Conservation (phyloP, 2,888 invertebrate genomes). For the Phasia obesa region DNA sequence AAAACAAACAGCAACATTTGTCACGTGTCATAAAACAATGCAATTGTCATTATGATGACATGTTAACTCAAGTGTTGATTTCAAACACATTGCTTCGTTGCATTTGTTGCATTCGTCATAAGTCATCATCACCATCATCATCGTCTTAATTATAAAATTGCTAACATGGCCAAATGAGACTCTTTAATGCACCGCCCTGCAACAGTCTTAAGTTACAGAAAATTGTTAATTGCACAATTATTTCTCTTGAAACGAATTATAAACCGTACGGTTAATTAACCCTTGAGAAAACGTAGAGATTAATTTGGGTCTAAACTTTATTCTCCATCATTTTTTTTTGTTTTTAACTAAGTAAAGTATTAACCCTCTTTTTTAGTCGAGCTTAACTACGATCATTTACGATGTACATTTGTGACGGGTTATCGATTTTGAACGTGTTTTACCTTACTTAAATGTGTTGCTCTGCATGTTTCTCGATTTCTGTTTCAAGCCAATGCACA, state of each 20-base stretch:
- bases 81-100: constrained; percentile 62
- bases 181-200: constrained; percentile 21
- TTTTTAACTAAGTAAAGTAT: no score
- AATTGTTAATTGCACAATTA: constrained; percentile 31
- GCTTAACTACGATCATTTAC: no score
- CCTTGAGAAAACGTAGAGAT: background rate
- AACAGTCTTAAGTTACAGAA: constrained; percentile 21
- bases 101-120: constrained; percentile 53
- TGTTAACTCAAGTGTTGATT: constrained; percentile 72
- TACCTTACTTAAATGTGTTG: no score
- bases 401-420: no score
- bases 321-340: no score
- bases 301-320: no score
- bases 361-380: no score
- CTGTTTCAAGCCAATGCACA: no score
- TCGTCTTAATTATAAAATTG: constrained; percentile 43
- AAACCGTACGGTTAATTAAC: background rate
- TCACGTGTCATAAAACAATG: constrained; percentile 71
- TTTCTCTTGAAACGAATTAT: background rate
- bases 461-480: no score
- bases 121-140: constrained; percentile 34
- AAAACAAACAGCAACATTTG: constrained; percentile 54
- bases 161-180: constrained; percentile 24
- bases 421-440: no score
- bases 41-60: constrained; percentile 70